Base-by-base conservation (phyloP, 2,888 invertebrate genomes). In the Ceramica pisi region DNA sequence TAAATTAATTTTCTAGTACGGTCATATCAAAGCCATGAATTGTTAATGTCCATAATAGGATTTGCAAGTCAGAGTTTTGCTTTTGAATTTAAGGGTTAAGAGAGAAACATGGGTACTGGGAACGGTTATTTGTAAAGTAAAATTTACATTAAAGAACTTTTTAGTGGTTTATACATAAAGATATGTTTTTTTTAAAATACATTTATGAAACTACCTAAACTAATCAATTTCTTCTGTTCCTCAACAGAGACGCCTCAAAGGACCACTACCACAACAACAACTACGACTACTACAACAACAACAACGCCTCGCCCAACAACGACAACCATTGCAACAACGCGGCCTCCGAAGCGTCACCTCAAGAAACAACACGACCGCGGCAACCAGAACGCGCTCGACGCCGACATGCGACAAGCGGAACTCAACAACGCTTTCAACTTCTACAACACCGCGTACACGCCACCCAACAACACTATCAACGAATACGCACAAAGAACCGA, bases 241-340 rank as follows among this genome's bases (percentile, higher is more conserved):
- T 85, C 94, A 92, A 88, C 95, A 96, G 96, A 95, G 83, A 94
- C 95, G 41, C 95, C 95, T 67, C 93, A 92, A 78, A 91, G 92
- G 81, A 93, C 93, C 6, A 94, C 93, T 14, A 95, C 95, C 0
- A 95, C 95, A 1, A 95, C 95, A n/a, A 95, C 95, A 1, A 95
- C 95, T 0, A 95, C 95, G 90, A 95, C 95, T 0, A 95, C 95
- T 0, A 95, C 95, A 1, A 94, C 95, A 2, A 94, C 94, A 4
- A 90, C 94, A 12, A 92, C 92, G 9, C 87, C 91, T 23, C 89
- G 85, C 3, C 91, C 92, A 16, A 90, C 94, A 44, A 92, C 94
- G 5, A 91, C 93, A 2, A 75, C 86, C 0, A 73, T 87, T 10
- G 86, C 94, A 1, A 94, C 95, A 9, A 93, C 94, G 53, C 91